Evolutionary conservation across 2,797 vertebrate species (phyloP).

Genomic region (Ciconia nigra): DNA sequence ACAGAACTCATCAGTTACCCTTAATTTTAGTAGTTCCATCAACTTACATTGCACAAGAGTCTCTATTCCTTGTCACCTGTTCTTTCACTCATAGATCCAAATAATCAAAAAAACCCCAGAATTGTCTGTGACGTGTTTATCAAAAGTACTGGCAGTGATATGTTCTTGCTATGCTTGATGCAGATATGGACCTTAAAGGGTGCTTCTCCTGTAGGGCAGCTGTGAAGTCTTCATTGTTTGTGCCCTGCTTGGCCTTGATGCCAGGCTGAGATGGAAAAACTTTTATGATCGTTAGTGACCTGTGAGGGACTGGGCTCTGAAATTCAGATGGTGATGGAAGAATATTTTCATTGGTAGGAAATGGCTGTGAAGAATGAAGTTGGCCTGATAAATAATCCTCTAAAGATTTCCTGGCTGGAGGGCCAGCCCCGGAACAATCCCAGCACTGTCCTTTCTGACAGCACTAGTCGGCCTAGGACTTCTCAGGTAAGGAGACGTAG

Average conservation of each 20-base stretch:
- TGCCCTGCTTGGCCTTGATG: not conserved
- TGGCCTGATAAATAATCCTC: slow-evolving; percentile 85
- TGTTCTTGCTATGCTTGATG: not conserved
- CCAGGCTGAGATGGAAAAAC: not conserved
- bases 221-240: not conserved
- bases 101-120: not conserved
- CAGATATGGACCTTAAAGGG: not conserved
- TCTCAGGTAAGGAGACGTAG: slow-evolving; percentile 78
- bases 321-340: not conserved
- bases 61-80: not conserved
- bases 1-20: not conserved
- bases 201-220: not conserved
- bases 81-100: not conserved
- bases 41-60: not conserved
- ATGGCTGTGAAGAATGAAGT: slow-evolving; percentile 90
- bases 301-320: not conserved
- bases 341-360: slow-evolving; percentile 79
- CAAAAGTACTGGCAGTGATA: not conserved
- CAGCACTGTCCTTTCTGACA: not conserved
- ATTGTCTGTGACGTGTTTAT: not conserved
- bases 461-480: slow-evolving; percentile 32
- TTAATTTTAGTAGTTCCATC: not conserved
- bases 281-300: not conserved
- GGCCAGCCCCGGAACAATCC: slow-evolving; percentile 73
- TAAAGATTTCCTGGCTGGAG: slow-evolving; percentile 94